Evolutionary conservation across 92 coral and sea anemone species (phyloP).

Genomic region (Phenganax marumi): DNA sequence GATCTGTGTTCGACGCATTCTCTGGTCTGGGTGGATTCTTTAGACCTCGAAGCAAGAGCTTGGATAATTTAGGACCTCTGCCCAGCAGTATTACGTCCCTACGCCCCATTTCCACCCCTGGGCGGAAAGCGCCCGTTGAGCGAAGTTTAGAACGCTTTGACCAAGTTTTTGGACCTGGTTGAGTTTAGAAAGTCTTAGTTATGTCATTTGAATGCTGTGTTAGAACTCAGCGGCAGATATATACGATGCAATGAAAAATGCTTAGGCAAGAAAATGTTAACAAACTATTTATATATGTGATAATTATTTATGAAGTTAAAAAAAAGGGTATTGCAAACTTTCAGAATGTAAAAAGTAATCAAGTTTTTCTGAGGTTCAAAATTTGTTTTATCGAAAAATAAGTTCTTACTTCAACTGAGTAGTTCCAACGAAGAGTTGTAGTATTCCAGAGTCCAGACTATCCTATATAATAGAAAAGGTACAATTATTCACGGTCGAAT

Average conservation of each 20-base stretch:
- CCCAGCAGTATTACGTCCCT: conserved; percentile 13
- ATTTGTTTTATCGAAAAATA: too few species aligned
- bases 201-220: neutral
- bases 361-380: too few species aligned
- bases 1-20: conserved; percentile 29
- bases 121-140: conserved; percentile 12
- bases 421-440: too few species aligned
- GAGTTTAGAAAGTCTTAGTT: neutral
- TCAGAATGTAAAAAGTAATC: too few species aligned
- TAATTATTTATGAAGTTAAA: neutral
- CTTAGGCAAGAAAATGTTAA: neutral
- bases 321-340: neutral
- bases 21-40: conserved; percentile 47
- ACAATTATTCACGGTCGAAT: too few species aligned
- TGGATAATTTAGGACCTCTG: conserved; percentile 38
- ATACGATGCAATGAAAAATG: neutral
- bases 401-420: too few species aligned
- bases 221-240: neutral
- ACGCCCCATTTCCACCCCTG: neutral
- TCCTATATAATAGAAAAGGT: too few species aligned
- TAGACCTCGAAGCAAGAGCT: conserved; percentile 39
- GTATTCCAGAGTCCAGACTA: too few species aligned
- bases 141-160: conserved; percentile 38
- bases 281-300: neutral
- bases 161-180: conserved; percentile 41